Conservation (phyloP, 2,888 invertebrate species). For the Formica aserva region DNA sequence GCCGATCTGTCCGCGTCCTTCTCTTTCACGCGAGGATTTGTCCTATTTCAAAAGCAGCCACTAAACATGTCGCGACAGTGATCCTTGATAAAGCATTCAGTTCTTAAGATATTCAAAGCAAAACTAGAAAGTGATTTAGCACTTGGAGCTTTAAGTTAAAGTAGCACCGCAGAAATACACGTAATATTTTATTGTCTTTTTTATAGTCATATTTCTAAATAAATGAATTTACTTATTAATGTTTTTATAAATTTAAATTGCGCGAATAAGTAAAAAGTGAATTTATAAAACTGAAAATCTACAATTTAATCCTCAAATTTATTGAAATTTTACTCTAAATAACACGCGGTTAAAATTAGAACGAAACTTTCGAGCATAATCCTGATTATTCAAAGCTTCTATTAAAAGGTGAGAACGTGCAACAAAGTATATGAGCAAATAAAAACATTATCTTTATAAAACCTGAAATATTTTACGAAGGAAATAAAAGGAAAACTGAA, state of each 20-base stretch:
- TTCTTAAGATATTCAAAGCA: background rate
- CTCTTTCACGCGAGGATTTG: conserved; percentile 18
- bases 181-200: background rate
- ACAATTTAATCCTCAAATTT: background rate
- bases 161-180: background rate
- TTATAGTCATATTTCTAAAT: background rate
- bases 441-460: conserved; percentile 53
- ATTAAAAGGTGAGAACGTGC: conserved; percentile 4
- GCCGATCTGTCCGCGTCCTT: conserved; percentile 26
- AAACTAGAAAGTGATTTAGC: conserved; percentile 10
- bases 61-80: conserved; percentile 27
- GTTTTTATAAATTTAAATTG: background rate
- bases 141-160: background rate
- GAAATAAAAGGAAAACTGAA: background rate
- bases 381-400: background rate
- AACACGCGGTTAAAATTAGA: background rate
- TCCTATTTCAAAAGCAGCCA: conserved; percentile 43
- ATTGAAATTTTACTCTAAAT: background rate
- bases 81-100: conserved; percentile 26
- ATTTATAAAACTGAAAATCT: background rate
- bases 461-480: conserved; percentile 25
- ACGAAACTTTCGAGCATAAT: background rate
- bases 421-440: conserved; percentile 2
- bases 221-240: background rate
- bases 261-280: background rate